Evolutionary conservation across 2,888 invertebrate species (phyloP).

Genomic region (Platerodrilus igneus): DNA sequence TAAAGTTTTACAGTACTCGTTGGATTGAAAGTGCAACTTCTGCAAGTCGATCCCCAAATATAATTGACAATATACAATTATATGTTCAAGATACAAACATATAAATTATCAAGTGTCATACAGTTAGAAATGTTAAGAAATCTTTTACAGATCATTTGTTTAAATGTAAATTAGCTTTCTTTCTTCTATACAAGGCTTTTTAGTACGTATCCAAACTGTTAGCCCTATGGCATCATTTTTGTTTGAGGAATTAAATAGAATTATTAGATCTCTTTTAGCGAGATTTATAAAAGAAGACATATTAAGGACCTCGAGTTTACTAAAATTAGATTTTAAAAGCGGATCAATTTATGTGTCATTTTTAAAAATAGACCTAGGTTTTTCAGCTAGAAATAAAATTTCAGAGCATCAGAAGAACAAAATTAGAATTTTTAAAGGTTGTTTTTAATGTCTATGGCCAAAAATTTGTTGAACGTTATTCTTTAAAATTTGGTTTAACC

Average conservation of each 20-base stretch:
- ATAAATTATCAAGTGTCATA: slow-evolving; percentile 1
- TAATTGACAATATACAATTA: not conserved
- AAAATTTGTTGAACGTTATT: too few relatives aligned
- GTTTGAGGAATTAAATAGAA: not conserved
- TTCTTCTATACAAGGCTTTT: slow-evolving; percentile 2
- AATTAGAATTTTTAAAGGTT: too few relatives aligned
- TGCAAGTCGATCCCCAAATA: not conserved
- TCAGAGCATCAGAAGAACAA: not conserved
- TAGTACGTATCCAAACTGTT: slow-evolving; percentile 2
- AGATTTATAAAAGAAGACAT: slow-evolving; percentile 6
- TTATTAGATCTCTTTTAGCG: not conserved
- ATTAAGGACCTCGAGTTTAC: not conserved
- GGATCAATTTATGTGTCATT: not conserved
- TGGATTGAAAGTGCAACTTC: slow-evolving; percentile 3
- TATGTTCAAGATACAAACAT: not conserved
- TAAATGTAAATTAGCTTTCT: slow-evolving; percentile 7
- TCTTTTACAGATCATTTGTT: slow-evolving; percentile 1
- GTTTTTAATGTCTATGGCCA: too few relatives aligned
- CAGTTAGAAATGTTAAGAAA: slow-evolving; percentile 1
- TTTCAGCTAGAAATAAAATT: not conserved
- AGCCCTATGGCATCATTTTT: slow-evolving; percentile 4
- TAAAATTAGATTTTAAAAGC: not conserved
- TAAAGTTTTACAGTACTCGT: slow-evolving; percentile 1
- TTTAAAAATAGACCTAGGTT: slow-evolving; percentile 4
- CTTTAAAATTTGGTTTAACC: too few relatives aligned